These are phyloP conservation scores for Pangasius krempfi DNA, from an alignment of 2,797 vertebrate genomes.

Conservation along the genomic window DNA sequence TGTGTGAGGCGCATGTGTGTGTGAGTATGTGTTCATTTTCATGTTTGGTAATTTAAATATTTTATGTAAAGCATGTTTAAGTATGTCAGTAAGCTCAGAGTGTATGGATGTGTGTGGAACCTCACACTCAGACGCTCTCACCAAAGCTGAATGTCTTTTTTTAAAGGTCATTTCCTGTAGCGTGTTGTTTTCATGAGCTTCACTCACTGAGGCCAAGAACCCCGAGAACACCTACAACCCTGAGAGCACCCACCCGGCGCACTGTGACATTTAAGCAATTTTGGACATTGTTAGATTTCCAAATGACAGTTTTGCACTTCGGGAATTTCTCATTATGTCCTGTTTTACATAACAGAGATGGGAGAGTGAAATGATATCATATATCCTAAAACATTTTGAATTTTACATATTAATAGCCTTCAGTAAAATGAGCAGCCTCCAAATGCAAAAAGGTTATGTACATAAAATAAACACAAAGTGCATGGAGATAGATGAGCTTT, in stretches of 20 bases:
- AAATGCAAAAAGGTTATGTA: neutral
- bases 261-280: neutral
- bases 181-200: neutral
- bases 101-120: neutral
- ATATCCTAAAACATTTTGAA: neutral
- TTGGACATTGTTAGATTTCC: too few species aligned
- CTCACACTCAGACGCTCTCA: neutral
- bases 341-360: neutral
- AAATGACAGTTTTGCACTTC: neutral
- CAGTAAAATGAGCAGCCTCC: neutral
- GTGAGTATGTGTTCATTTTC: neutral
- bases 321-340: neutral
- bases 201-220: neutral
- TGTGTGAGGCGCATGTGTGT: slow-evolving; percentile 1
- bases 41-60: slow-evolving; percentile 2
- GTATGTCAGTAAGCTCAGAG: neutral
- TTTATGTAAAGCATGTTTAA: slow-evolving; percentile 14
- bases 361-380: too few species aligned
- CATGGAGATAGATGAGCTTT: neutral
- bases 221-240: neutral
- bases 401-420: neutral
- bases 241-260: neutral
- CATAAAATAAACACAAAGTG: neutral
- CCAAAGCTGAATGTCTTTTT: neutral
- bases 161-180: slow-evolving; percentile 22